Evolutionary conservation across 2,888 invertebrate species (phyloP).

Genomic region (Hyposoter didymator): DNA sequence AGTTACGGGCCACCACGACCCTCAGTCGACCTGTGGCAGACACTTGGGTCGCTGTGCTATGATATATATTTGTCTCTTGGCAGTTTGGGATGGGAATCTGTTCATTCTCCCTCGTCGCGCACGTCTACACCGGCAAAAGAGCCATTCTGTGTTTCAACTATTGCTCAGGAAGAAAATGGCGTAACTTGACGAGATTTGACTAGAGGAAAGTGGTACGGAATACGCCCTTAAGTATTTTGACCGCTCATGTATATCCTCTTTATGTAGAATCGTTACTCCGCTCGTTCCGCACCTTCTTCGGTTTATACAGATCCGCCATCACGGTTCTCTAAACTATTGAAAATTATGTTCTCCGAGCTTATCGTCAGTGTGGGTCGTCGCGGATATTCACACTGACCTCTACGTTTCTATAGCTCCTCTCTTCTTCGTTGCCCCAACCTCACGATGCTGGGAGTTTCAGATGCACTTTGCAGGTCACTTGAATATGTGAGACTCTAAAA

Average conservation of each 20-base stretch:
- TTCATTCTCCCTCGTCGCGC: slow-evolving; percentile 55
- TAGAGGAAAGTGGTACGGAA: not conserved
- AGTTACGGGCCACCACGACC: slow-evolving; percentile 75
- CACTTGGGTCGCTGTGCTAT: slow-evolving; percentile 69
- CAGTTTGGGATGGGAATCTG: slow-evolving; percentile 34
- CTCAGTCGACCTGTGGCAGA: slow-evolving; percentile 73
- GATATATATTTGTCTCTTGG: slow-evolving; percentile 72
- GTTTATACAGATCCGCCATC: slow-evolving; percentile 14
- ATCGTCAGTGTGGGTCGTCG: slow-evolving; percentile 55
- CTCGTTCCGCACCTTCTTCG: slow-evolving; percentile 25
- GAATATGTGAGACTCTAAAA: slow-evolving; percentile 60
- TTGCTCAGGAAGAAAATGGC: not conserved
- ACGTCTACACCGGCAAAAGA: slow-evolving; percentile 48
- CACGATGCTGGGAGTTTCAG: slow-evolving; percentile 34
- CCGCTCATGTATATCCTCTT: slow-evolving; percentile 23
- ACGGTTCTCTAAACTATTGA: slow-evolving; percentile 70
- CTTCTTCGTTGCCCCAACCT: slow-evolving; percentile 3
- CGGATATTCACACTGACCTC: slow-evolving; percentile 65
- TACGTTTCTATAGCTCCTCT: slow-evolving; percentile 33
- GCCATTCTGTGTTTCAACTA: slow-evolving; percentile 28
- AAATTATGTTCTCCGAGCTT: slow-evolving; percentile 73
- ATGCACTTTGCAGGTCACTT: slow-evolving; percentile 54
- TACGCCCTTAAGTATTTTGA: slow-evolving; percentile 10
- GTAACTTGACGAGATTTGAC: not conserved
- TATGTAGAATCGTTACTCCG: not conserved